These are phyloP conservation scores for Aeoliscus strigatus DNA, from an alignment of 2,797 vertebrate species.

Conservation along the genomic window DNA sequence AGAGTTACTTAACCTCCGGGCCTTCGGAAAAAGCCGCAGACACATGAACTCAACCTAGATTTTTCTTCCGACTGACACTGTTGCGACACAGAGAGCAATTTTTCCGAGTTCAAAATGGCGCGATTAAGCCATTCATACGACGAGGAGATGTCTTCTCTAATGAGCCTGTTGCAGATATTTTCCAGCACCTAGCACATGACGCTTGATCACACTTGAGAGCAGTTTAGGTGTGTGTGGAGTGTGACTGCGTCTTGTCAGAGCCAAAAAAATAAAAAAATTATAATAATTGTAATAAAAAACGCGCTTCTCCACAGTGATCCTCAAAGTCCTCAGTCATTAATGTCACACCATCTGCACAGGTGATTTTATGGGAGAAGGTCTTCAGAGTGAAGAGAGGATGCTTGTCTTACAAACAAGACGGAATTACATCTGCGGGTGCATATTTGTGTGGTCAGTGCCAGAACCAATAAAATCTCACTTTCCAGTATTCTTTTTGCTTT, in stretches of 20 bases:
- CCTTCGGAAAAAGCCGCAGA: constrained; percentile 47
- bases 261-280: constrained; percentile 5
- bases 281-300: too few relatives aligned
- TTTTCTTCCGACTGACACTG: constrained; percentile 34
- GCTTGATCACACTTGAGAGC: constrained; percentile 21
- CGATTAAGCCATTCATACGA: constrained; percentile 50
- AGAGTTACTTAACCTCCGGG: constrained; percentile 69
- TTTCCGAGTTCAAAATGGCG: constrained; percentile 38
- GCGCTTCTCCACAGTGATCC: too few relatives aligned
- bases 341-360: too few relatives aligned
- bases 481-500: too few relatives aligned
- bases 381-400: too few relatives aligned
- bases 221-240: too few relatives aligned
- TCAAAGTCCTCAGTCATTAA: too few relatives aligned
- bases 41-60: constrained; percentile 65
- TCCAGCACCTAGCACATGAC: background rate
- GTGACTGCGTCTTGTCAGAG: constrained; percentile 23
- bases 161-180: constrained; percentile 22
- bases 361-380: too few relatives aligned
- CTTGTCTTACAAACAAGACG: too few relatives aligned
- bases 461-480: too few relatives aligned
- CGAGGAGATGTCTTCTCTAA: constrained; percentile 39
- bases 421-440: too few relatives aligned
- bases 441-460: too few relatives aligned
- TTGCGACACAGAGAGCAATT: constrained; percentile 32